phyloP scores from a whole-genome alignment of 2,113 vertebrate genomes.

The Campylorhamphus procurvoides region DNA sequence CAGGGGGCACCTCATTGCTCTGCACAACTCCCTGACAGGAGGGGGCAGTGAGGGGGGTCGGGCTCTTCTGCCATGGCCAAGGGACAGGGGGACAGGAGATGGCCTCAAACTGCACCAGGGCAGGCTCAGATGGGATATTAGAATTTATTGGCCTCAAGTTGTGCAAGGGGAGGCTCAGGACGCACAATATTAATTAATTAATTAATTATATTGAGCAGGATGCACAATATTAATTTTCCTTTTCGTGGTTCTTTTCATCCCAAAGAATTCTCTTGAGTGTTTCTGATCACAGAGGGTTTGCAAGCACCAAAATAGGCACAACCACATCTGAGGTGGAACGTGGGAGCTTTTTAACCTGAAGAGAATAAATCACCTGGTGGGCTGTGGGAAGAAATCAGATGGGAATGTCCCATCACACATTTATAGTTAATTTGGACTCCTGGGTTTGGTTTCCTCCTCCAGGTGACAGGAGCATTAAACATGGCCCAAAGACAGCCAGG shows the following conservation, averaged over 20 bases:
- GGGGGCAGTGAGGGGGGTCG: no score
- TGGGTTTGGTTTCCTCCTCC: neutral
- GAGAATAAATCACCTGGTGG: neutral
- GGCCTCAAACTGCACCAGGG: no score
- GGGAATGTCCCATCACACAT: neutral
- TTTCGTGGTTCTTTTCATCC: neutral
- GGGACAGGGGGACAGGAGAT: no score
- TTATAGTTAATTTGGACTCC: neutral
- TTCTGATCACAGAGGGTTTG: neutral
- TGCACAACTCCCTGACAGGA: no score
- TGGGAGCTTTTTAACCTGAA: neutral
- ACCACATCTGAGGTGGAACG: neutral
- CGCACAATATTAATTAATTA: neutral
- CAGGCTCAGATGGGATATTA: no score
- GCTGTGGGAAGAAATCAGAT: neutral
- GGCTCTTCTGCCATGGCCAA: no score
- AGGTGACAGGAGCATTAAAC: neutral
- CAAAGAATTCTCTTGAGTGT: neutral
- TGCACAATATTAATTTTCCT: neutral
- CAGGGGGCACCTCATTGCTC: no score
- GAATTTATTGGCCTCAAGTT: neutral
- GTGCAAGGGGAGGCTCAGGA: no score
- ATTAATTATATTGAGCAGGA: neutral
- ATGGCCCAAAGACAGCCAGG: neutral
- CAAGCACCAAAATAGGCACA: neutral